Conservation (phyloP, 2,888 invertebrate genomes). For the Habroteleia sp. region DNA sequence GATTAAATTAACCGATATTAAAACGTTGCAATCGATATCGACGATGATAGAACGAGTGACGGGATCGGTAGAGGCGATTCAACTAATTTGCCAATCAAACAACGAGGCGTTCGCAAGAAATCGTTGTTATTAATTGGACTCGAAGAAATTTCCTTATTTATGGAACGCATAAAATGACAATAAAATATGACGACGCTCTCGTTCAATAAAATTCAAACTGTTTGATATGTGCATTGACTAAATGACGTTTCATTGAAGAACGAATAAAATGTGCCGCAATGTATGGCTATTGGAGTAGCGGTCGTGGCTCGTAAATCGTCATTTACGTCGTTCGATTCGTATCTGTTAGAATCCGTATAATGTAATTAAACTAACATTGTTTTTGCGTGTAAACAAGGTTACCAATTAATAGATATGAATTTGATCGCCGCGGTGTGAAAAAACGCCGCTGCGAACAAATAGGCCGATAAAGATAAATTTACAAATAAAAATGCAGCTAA, state of each 20-base stretch:
- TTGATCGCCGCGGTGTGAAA: slow-evolving; percentile 13
- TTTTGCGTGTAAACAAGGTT: slow-evolving; percentile 19
- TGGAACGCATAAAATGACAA: slow-evolving; percentile 45
- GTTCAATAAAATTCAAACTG: slow-evolving; percentile 46
- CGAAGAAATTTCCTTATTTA: slow-evolving; percentile 51
- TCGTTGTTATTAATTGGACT: slow-evolving; percentile 29
- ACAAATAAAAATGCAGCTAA: slow-evolving; percentile 61
- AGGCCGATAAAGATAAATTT: slow-evolving; percentile 1
- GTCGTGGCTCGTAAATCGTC: slow-evolving; percentile 48
- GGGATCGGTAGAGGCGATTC: neutral
- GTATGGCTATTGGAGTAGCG: slow-evolving; percentile 49
- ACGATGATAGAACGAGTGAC: neutral
- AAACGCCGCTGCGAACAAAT: slow-evolving; percentile 9
- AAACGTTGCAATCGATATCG: neutral
- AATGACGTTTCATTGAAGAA: slow-evolving; percentile 53
- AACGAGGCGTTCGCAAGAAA: slow-evolving; percentile 13
- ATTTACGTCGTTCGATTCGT: slow-evolving; percentile 17
- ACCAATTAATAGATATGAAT: slow-evolving; percentile 22
- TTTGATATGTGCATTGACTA: slow-evolving; percentile 55
- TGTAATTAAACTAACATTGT: slow-evolving; percentile 34
- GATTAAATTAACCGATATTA: neutral
- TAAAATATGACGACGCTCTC: slow-evolving; percentile 54
- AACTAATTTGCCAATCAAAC: no score
- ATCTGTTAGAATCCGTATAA: slow-evolving; percentile 19
- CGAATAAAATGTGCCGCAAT: slow-evolving; percentile 43